Conservation (phyloP, 2,888 invertebrate genomes). For the Eutolmus rufibarbis region DNA sequence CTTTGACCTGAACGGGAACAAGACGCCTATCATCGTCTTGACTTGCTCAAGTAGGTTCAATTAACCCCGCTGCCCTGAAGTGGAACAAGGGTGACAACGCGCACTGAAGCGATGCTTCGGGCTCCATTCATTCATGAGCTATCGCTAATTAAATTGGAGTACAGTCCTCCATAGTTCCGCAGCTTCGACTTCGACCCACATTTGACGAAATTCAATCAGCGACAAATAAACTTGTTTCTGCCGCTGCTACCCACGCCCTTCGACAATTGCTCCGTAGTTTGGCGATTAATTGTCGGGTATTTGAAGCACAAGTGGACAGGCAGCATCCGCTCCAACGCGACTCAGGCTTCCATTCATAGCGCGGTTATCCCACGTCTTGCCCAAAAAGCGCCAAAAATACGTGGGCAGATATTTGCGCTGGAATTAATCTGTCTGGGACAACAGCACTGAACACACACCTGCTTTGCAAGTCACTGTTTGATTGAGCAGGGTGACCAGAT, state of each 20-base stretch:
- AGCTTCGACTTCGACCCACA: constrained; percentile 1
- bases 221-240: not conserved
- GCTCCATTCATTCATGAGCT: constrained; percentile 7
- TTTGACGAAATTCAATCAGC: constrained; percentile 20
- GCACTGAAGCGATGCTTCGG: not conserved
- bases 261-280: not conserved
- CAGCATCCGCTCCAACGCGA: not conserved
- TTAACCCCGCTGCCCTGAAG: constrained; percentile 7
- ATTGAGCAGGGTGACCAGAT: not conserved
- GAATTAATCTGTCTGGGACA: not conserved
- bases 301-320: not conserved
- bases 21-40: not conserved
- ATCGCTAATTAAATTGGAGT: constrained; percentile 1
- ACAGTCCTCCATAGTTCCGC: not conserved
- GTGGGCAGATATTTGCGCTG: not conserved
- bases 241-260: not conserved
- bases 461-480: not conserved
- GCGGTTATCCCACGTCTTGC: not conserved
- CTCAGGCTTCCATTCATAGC: not conserved
- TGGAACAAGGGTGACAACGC: not conserved
- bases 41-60: constrained; percentile 3
- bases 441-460: not conserved
- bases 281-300: not conserved
- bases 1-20: not conserved
- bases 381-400: not conserved